Evolutionary conservation across 2,888 invertebrate genomes (phyloP).

Genomic region (Trimorus sp.): DNA sequence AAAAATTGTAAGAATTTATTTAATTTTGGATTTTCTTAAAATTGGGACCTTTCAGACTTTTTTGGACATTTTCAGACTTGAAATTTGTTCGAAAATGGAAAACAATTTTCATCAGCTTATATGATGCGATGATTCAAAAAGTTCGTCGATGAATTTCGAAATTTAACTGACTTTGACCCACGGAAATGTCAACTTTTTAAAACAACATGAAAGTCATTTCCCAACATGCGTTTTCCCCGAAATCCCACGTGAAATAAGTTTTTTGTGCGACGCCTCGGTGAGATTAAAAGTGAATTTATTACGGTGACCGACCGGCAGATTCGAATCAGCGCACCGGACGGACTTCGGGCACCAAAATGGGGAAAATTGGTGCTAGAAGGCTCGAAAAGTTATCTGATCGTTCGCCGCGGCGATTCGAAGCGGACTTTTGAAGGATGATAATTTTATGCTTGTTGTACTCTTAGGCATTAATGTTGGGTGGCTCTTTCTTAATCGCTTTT

Average conservation of each 20-base stretch:
- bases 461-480: not conserved
- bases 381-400: conserved; percentile 24
- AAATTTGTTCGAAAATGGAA: no score
- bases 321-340: conserved; percentile 4
- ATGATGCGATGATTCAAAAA: no score
- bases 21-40: no score
- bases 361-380: conserved; percentile 20
- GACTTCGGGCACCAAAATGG: conserved; percentile 18
- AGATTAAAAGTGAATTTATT: conserved; percentile 33
- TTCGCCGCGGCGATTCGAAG: conserved; percentile 1
- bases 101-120: no score
- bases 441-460: conserved; percentile 23
- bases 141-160: no score
- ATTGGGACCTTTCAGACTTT: no score
- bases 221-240: conserved; percentile 13
- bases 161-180: not conserved
- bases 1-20: no score
- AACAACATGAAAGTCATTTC: not conserved
- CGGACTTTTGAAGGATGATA: conserved; percentile 21
- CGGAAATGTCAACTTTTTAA: conserved; percentile 7
- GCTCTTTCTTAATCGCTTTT: not conserved
- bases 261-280: conserved; percentile 26
- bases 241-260: conserved; percentile 11
- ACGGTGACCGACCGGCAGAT: conserved; percentile 9
- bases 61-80: no score